Evolutionary conservation across 2,113 vertebrate species (phyloP), one percentile per base, ranked within the genome.

Genomic region (Chamaea fasciata): DNA sequence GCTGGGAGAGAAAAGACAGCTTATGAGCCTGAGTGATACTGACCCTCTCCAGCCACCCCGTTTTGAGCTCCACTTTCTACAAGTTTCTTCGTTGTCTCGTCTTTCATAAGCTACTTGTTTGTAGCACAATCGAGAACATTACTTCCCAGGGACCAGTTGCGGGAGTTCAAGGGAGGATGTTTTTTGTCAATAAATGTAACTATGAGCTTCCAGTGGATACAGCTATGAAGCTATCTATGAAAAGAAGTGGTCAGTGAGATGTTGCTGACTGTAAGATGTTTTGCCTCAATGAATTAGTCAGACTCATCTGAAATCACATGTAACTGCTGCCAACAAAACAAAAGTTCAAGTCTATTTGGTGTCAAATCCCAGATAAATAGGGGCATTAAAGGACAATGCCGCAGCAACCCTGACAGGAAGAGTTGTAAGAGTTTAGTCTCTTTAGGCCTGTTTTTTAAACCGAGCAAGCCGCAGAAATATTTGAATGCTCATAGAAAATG

Each of bases 1-100:
- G 97, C 99, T 99, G 96, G 18, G 35, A 67, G 91, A 82, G 85
- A 81, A 52, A 94, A 83, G 42, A 90, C 26, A 94, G 19, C 21
- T 39, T 26, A 15, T 55, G 23, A 90, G 50, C 8, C 57, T 18
- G 6, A 60, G 26, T 11, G 53, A 92, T 10, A 57, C 10, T 8
- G 31, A 30, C 70, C 28, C 37, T 76, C n/a, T 50, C 41, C 41
- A 67, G 44, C 3, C 73, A 86, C 41, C 3, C 28, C 6, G 2
- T 8, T 64, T 47, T 39, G 7, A 26, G 20, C 47, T 42, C 20
- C 13, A 26, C 42, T 53, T 75, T 17, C 33, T 46, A 23, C 49
- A 74, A 4, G 5, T 55, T 75, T 35, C 35, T 73, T 57, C 67
- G 64, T 41, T 60, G 15, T 22, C 31, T 56, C 17, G 24, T 60